Conservation (phyloP, 2,888 invertebrate genomes). For the Patella depressa region DNA sequence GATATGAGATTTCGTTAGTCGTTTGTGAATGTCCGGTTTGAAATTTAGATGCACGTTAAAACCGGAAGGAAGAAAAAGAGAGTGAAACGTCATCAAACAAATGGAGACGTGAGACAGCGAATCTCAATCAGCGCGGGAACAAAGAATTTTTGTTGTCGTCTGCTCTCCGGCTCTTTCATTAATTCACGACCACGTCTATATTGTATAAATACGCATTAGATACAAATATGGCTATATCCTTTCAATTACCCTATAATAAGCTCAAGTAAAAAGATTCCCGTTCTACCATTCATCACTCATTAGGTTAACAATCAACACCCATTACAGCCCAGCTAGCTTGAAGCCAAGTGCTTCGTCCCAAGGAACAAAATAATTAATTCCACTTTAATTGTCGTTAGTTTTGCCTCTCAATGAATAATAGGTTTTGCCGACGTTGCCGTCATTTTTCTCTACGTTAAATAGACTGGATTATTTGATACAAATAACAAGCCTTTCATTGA, state of each 20-base stretch:
- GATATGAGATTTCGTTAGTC: slow-evolving; percentile 9
- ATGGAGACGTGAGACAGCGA: slow-evolving; percentile 5
- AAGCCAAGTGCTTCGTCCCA: not conserved
- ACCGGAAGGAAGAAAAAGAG: slow-evolving; percentile 1
- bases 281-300: slow-evolving; percentile 21
- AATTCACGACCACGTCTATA: slow-evolving; percentile 22
- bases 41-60: slow-evolving; percentile 2
- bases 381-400: slow-evolving; percentile 23
- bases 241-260: slow-evolving; percentile 27
- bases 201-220: slow-evolving; percentile 29
- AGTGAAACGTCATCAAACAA: not conserved
- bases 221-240: slow-evolving; percentile 29
- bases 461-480: slow-evolving; percentile 24
- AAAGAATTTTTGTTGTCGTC: slow-evolving; percentile 14
- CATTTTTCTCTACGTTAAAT: slow-evolving; percentile 22
- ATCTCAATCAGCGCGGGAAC: slow-evolving; percentile 1
- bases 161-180: slow-evolving; percentile 15
- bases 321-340: slow-evolving; percentile 18
- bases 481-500: slow-evolving; percentile 21
- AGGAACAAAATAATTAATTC: slow-evolving; percentile 23
- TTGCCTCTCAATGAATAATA: slow-evolving; percentile 22
- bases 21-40: slow-evolving; percentile 9
- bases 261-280: slow-evolving; percentile 22
- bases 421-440: slow-evolving; percentile 15
- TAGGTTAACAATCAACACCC: slow-evolving; percentile 22